A percentile compares a stretch with the other conserved stretches of the same genome.
Conservation (phyloP, 2,797 vertebrate species). For the Hylomyscus alleni region DNA sequence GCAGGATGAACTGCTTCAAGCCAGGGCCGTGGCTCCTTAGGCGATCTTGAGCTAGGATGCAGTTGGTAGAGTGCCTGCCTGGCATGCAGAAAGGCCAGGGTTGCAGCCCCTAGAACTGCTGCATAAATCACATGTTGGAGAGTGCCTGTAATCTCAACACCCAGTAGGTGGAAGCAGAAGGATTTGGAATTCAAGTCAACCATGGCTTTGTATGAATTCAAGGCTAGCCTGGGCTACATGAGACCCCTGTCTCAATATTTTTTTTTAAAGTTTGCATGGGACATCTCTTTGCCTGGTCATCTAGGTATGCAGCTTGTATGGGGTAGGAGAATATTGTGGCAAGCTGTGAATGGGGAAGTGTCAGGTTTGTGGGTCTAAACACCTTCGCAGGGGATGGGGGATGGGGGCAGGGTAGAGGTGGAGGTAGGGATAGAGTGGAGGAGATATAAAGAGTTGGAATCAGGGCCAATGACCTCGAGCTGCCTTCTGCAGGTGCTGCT, state of each 20-base stretch:
- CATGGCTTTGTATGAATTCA: not conserved
- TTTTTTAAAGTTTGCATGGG: not conserved
- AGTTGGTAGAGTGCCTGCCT: not conserved
- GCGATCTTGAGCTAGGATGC: not conserved
- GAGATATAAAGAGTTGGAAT: not conserved
- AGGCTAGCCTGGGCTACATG: not conserved
- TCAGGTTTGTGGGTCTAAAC: not conserved
- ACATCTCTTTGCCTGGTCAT: not conserved
- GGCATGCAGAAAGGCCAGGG: not conserved
- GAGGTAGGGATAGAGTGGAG: not conserved
- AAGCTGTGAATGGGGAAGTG: not conserved
- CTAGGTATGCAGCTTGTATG: too few relatives aligned
- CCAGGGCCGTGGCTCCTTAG: not conserved
- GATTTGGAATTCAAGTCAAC: not conserved
- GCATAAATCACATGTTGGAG: not conserved
- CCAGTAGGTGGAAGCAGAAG: not conserved
- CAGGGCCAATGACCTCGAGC: not conserved
- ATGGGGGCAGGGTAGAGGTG: fast-evolving
- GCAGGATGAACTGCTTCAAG: too few relatives aligned
- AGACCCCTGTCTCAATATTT: not conserved
- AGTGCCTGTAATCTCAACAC: not conserved
- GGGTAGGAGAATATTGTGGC: not conserved
- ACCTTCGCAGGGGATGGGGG: not conserved
- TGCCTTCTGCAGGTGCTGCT: too few relatives aligned
- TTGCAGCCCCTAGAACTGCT: not conserved